A percentile compares a stretch with the other conserved stretches of the same genome.
Conservation (phyloP, 2,888 invertebrate genomes). For the Epinotia demarniana region DNA sequence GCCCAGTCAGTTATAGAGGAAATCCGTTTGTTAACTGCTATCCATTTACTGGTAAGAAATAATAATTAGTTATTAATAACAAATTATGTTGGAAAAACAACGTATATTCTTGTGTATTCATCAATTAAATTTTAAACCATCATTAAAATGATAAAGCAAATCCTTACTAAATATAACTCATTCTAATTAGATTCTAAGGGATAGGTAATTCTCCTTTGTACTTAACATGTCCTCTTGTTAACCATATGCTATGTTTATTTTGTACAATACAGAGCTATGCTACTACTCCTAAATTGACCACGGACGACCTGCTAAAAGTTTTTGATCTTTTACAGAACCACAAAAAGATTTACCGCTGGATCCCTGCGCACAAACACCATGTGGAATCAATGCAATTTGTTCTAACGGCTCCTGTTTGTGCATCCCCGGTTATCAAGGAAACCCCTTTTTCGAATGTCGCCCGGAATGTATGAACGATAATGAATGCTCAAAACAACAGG, state of each 20-base stretch:
- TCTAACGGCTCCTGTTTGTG: slow-evolving; percentile 86
- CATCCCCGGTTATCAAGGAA: slow-evolving; percentile 86
- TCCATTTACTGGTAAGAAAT: slow-evolving; percentile 61
- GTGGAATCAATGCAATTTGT: slow-evolving; percentile 87
- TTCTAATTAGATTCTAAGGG: no score
- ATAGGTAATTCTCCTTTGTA: no score
- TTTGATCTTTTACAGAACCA: slow-evolving; percentile 60
- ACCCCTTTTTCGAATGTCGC: slow-evolving; percentile 88
- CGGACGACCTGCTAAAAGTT: background rate
- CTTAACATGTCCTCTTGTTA: no score
- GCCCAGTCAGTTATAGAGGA: slow-evolving; percentile 87
- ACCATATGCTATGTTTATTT: no score
- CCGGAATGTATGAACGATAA: slow-evolving; percentile 91
- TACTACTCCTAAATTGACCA: no score
- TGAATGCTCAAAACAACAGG: slow-evolving; percentile 89
- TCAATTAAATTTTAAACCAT: background rate
- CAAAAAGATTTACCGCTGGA: slow-evolving; percentile 68
- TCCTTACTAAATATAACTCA: no score
- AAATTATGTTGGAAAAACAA: background rate
- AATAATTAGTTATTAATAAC: background rate
- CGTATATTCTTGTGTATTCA: background rate
- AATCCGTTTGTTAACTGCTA: slow-evolving; percentile 88
- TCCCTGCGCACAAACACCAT: slow-evolving; percentile 86
- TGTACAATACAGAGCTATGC: no score
- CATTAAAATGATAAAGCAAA: background rate